Evolutionary conservation across 2,797 vertebrate genomes (phyloP).

Genomic region (Myotis myotis): DNA sequence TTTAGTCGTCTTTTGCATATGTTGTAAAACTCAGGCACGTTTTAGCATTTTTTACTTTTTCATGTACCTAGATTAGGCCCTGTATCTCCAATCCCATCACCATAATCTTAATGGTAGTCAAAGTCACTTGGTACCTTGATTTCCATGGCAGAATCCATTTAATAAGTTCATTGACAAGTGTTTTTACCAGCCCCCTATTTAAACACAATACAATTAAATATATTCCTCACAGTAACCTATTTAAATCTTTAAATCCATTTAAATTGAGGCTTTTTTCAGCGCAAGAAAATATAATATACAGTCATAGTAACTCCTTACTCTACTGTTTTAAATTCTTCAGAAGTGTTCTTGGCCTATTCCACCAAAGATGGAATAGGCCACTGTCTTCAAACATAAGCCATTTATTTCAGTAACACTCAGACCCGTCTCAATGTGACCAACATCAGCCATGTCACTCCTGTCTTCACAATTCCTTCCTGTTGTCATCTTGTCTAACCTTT

Average conservation of each 20-base stretch:
- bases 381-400: not conserved
- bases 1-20: not conserved
- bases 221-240: not conserved
- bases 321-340: not conserved
- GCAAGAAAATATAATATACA: not conserved
- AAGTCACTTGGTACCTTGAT: not conserved
- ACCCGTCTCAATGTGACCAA: not conserved
- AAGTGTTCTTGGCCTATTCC: not conserved
- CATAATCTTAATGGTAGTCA: not conserved
- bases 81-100: not conserved
- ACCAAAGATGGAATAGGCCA: too few species aligned
- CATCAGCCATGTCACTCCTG: rapidly evolving
- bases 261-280: not conserved
- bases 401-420: not conserved
- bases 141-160: not conserved
- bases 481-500: not conserved
- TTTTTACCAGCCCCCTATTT: not conserved
- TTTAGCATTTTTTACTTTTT: not conserved
- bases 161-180: not conserved
- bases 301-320: not conserved
- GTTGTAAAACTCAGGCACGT: not conserved
- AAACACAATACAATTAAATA: not conserved
- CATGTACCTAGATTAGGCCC: not conserved
- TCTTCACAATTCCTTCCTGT: not conserved
- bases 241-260: not conserved